Percentiles rank a stretch among this genome's conserved stretches.
These are phyloP conservation scores for Dyspetes luteomarginatus DNA, from an alignment of 2,888 invertebrate species.

Conservation along the genomic window DNA sequence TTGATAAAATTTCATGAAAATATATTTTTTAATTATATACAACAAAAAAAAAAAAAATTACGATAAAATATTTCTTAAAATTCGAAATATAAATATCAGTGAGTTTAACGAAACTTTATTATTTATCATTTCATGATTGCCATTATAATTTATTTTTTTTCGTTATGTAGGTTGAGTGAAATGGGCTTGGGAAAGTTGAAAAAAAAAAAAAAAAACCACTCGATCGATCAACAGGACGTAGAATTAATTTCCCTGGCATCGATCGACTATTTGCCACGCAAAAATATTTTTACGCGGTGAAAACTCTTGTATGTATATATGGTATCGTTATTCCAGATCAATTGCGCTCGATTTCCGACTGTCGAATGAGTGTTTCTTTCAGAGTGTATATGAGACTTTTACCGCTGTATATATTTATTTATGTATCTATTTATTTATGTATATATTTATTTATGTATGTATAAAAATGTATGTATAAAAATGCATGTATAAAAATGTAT, in stretches of 20 bases:
- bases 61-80: too few relatives aligned
- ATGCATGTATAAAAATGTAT: neutral
- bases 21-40: too few relatives aligned
- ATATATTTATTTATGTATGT: constrained; percentile 8
- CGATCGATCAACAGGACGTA: constrained; percentile 30
- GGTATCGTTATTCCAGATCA: constrained; percentile 59
- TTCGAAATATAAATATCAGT: too few relatives aligned
- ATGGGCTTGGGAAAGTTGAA: constrained; percentile 20
- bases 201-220: neutral
- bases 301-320: constrained; percentile 29
- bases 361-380: constrained; percentile 15
- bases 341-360: constrained; percentile 53
- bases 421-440: too few relatives aligned
- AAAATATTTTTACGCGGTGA: constrained; percentile 46
- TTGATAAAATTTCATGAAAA: too few relatives aligned
- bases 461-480: neutral
- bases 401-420: neutral
- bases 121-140: too few relatives aligned
- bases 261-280: constrained; percentile 32
- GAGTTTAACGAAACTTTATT: too few relatives aligned
- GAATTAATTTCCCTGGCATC: constrained; percentile 35
- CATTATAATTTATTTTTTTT: too few relatives aligned
- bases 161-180: too few relatives aligned
- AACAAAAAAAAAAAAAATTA: too few relatives aligned
- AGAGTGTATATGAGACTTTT: constrained; percentile 18